Evolutionary conservation across 2,888 invertebrate genomes (phyloP).

Genomic region (Eupithecia vulgata): DNA sequence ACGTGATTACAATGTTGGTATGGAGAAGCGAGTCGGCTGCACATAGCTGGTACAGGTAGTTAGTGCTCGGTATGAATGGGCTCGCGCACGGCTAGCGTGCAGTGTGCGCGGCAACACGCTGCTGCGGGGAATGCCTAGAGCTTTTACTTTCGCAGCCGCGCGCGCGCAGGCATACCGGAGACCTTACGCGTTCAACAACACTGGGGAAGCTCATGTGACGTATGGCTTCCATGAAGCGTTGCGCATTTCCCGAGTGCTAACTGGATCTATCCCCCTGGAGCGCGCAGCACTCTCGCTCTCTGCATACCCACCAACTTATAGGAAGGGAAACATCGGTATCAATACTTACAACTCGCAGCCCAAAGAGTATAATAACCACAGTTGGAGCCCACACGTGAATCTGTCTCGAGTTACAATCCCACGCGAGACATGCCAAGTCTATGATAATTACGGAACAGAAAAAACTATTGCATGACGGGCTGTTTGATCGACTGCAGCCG

Average conservation of each 20-base stretch:
- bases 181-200: too few species aligned
- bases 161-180: background rate
- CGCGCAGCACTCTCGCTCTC: too few species aligned
- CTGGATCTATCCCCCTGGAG: too few species aligned
- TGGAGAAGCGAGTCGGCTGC: conserved; percentile 10
- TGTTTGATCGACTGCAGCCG: too few species aligned
- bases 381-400: too few species aligned
- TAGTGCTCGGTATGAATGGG: conserved; percentile 27
- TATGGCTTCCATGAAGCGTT: background rate
- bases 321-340: too few species aligned
- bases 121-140: conserved; percentile 41
- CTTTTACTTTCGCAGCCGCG: conserved; percentile 46
- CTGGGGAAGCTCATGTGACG: background rate
- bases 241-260: background rate
- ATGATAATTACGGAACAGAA: too few species aligned
- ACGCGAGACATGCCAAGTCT: too few species aligned
- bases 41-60: conserved; percentile 8
- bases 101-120: conserved; percentile 24
- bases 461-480: too few species aligned
- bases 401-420: too few species aligned
- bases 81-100: conserved; percentile 27
- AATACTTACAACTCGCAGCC: too few species aligned
- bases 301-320: background rate
- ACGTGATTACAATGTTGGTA: background rate
- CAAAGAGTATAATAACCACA: too few species aligned